Conservation (phyloP, 2,797 vertebrate genomes). For the Gambusia yucatana region DNA sequence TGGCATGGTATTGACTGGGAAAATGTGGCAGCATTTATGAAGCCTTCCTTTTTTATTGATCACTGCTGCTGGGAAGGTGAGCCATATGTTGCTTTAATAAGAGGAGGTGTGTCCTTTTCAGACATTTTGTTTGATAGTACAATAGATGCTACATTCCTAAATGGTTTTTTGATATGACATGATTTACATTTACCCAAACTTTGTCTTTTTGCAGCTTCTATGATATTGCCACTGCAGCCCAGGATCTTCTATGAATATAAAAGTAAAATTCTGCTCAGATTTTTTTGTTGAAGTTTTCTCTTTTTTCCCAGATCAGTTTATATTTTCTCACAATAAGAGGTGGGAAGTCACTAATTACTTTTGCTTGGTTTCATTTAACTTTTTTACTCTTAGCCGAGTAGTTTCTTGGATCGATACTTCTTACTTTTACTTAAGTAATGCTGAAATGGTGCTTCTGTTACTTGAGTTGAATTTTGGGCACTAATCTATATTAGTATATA, state of each 20-base stretch:
- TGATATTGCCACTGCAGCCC: constrained; percentile 9
- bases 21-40: constrained; percentile 71
- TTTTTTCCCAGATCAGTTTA: constrained; percentile 7
- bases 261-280: neutral
- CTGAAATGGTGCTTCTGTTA: too few species aligned
- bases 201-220: constrained; percentile 23
- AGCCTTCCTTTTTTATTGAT: constrained; percentile 66
- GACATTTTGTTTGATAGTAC: constrained; percentile 42
- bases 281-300: constrained; percentile 8
- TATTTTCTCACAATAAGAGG: constrained; percentile 5
- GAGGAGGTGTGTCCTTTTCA: constrained; percentile 52
- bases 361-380: too few species aligned
- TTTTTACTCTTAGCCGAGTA: too few species aligned
- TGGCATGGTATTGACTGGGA: constrained; percentile 79
- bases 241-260: constrained; percentile 1
- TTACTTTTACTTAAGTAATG: too few species aligned
- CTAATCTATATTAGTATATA: constrained; percentile 9
- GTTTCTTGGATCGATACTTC: too few species aligned
- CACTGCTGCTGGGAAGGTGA: constrained; percentile 59
- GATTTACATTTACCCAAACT: constrained; percentile 17
- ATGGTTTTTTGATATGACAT: constrained; percentile 30
- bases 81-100: constrained; percentile 35
- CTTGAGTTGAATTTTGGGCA: too few species aligned
- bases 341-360: too few species aligned
- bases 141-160: constrained; percentile 43